A percentile compares a stretch with the other conserved stretches of the same genome.
Evolutionary conservation across 1,140 invertebrate genomes (phyloP).

Genomic region (Heliothis virescens): DNA sequence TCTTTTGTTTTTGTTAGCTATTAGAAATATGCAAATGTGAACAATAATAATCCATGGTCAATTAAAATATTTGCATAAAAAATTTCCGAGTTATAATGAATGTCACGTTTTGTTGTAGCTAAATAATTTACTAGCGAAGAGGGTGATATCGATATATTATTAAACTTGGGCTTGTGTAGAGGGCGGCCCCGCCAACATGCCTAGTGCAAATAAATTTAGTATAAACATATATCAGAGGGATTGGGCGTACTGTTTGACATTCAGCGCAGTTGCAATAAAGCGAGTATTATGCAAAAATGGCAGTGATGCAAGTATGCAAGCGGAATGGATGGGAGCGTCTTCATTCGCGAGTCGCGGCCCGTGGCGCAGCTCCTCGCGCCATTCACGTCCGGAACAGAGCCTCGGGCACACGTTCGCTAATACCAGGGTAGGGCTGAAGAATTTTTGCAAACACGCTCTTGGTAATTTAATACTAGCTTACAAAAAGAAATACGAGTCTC

Average conservation of each 20-base stretch:
- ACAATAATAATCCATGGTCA: neutral
- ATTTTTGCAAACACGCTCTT: neutral
- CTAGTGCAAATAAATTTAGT: slow-evolving; percentile 28
- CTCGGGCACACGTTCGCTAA: slow-evolving; percentile 58
- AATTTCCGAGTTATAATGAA: neutral
- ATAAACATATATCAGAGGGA: slow-evolving; percentile 10
- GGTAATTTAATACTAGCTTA: too few relatives aligned
- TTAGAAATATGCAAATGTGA: slow-evolving; percentile 14
- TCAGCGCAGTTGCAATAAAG: slow-evolving; percentile 72
- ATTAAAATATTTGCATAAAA: slow-evolving; percentile 16
- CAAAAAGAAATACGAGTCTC: too few relatives aligned
- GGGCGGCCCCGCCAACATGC: slow-evolving; percentile 3
- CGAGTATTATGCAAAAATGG: slow-evolving; percentile 76
- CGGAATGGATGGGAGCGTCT: slow-evolving; percentile 65
- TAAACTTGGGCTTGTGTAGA: neutral
- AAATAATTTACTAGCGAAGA: slow-evolving; percentile 1
- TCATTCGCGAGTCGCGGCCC: slow-evolving; percentile 57
- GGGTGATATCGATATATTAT: neutral
- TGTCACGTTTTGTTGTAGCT: slow-evolving; percentile 14
- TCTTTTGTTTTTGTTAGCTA: slow-evolving; percentile 11
- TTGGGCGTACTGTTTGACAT: slow-evolving; percentile 67
- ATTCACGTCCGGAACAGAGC: slow-evolving; percentile 64
- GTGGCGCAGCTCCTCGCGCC: slow-evolving; percentile 52
- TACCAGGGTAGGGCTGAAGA: slow-evolving; percentile 34
- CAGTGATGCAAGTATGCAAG: slow-evolving; percentile 69